A percentile compares a stretch with the other conserved stretches of the same genome.
Evolutionary conservation across 2,797 vertebrate species (phyloP).

Genomic region (Sarcophilus harrisii): DNA sequence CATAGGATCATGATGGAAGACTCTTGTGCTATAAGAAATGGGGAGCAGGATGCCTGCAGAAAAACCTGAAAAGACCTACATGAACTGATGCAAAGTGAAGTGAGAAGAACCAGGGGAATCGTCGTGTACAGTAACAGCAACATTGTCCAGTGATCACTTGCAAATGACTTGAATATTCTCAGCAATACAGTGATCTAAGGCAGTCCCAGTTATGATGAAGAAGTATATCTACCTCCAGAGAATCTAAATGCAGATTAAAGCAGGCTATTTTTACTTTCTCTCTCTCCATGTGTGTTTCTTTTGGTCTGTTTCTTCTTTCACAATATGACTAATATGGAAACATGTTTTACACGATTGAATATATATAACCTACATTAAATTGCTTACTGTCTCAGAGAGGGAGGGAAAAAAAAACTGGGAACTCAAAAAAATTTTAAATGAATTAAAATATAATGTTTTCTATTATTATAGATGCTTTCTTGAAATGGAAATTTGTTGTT

Average conservation of each 20-base stretch:
- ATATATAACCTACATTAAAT: neutral
- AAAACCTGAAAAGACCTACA: neutral
- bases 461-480: no score
- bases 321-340: neutral
- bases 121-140: neutral
- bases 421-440: neutral
- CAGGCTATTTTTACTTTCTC: neutral
- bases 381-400: neutral
- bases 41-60: neutral
- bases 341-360: neutral
- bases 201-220: neutral
- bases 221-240: neutral
- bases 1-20: neutral
- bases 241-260: neutral
- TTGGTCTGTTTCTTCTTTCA: neutral
- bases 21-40: neutral
- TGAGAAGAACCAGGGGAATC: neutral
- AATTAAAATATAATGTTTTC: neutral
- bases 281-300: neutral
- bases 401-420: neutral
- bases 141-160: neutral
- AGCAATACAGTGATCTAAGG: neutral
- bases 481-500: no score
- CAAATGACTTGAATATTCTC: neutral
- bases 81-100: neutral